Base-by-base conservation (phyloP, 2,888 invertebrate species). In the Sussaba pulchella region DNA sequence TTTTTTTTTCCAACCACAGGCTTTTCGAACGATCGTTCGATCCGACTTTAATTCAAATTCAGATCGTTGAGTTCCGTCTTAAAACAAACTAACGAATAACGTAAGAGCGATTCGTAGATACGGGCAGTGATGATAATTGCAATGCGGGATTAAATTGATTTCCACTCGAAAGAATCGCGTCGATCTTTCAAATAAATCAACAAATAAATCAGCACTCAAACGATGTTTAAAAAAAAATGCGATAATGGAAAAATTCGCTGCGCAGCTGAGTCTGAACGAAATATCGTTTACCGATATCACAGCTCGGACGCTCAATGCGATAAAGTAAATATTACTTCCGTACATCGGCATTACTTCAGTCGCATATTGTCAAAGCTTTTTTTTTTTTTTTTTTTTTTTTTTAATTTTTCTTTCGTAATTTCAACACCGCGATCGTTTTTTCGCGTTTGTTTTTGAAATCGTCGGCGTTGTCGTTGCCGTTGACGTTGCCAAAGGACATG, bases 101-200 rank as follows among this genome's bases (percentile, higher is more conserved):
- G 9, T 41, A 63, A 74, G 17, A 4, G 74, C 70, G 82, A 78
- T 83, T 76, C 75, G 64, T 67, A 66, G 79, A 66, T 59, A 74
- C n/a, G 83, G 83, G 73, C 77, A 83, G 75, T 71, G 79, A 39
- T 72, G 69, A 70, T 52, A 78, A 77, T 76, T 59, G 64, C 69
- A 52, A 54, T 39, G 61, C 54, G 31, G 57, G 36, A 14, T 76
- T 77, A 4, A 57, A 54, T 70, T 43, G 6, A 41, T 71, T 72
- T 63, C 71, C n/a, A 8, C 12, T n/a, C n/a, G n/a, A n/a, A n/a
- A n/a, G 12, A 6, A 19, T 36, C 19, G 10, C 36, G 24, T 19
- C 8, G 31, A 43, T n/a, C n/a, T n/a, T 39, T 39, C 26, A 26
- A 26, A 14, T 31, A 64, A 4, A 19, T 50, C n/a, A 31, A 74